Evolutionary conservation across 1,140 invertebrate genomes (phyloP).

Genomic region (Ruditapes philippinarum): DNA sequence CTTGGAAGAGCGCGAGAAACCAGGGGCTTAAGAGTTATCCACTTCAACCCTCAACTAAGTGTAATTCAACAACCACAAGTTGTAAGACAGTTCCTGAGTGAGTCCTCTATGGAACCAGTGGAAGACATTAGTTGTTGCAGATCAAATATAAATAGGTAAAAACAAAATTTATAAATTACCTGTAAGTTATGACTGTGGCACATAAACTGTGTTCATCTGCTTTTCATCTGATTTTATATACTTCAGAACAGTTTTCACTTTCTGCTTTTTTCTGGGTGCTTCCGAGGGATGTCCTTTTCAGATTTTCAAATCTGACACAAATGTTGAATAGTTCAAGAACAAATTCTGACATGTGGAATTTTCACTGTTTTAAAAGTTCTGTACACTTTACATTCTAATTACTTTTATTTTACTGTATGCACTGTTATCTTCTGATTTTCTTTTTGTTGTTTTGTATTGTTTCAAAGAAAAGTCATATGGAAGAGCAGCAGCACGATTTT

Average conservation of each 20-base stretch:
- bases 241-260: too few species aligned
- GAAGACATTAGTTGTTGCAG: background rate
- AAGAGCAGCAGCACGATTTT: background rate
- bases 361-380: background rate
- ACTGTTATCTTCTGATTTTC: background rate
- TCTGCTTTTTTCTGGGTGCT: too few species aligned
- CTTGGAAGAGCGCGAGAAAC: background rate
- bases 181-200: too few species aligned
- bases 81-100: background rate
- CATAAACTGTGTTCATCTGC: too few species aligned
- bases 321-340: too few species aligned
- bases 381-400: background rate
- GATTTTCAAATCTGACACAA: too few species aligned
- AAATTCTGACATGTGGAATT: too few species aligned
- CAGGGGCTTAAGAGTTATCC: conserved; percentile 1
- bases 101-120: background rate
- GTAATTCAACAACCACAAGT: background rate
- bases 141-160: background rate
- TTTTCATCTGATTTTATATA: too few species aligned
- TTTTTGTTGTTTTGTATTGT: background rate
- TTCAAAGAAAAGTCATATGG: background rate
- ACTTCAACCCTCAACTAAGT: background rate
- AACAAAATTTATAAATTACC: too few species aligned
- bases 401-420: background rate
- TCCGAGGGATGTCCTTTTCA: too few species aligned